Evolutionary conservation across 2,888 invertebrate genomes (phyloP), one percentile per base, ranked within the genome.

Genomic region (Dolomedes plantarius): DNA sequence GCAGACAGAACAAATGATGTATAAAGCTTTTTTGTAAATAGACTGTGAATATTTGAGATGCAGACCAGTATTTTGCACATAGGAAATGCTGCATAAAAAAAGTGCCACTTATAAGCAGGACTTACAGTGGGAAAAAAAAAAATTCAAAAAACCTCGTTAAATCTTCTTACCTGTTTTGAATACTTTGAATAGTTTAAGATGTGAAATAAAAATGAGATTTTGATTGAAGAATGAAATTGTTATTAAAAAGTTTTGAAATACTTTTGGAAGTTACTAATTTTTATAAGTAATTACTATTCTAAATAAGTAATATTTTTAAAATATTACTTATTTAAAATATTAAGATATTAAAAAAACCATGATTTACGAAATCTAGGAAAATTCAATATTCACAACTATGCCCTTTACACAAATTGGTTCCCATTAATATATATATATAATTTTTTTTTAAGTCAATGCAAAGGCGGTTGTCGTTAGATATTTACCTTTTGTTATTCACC

Each of bases 31-130:
- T 27, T n/a, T 77, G 68, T 77, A 68, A 6, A 77, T 68, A 77
- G 46, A 77, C 67, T 67, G 64, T 65, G 29, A 65, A 68, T 36
- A 13, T 36, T 13, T 36, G 39, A 41, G 27, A 13, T 41, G 27
- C 69, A 41, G 41, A 28, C 23, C 69, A 69, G n/a, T 23, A 28
- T 41, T 41, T 69, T 69, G 29, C 29, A 29, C 31, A n/a, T 65
- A 29, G 11, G 65, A 31, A n/a, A 69, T 69, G 69, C 28, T 36
- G 69, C 68, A n/a, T 36, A 41, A 46, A 71, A n/a, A 28, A 62
- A 67, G 65, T 62, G 41, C 83, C 83, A 77, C 83, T 56, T 67
- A 73, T 31, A 85, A 85, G 83, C 83, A 29, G 83, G 83, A 77
- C 83, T 85, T 85, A 67, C 75, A 41, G 72, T 85, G 77, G 83